Percentiles rank a stretch among this genome's conserved stretches.
Evolutionary conservation across 2,797 vertebrate species (phyloP).

Genomic region (Rhodeus uyekii): DNA sequence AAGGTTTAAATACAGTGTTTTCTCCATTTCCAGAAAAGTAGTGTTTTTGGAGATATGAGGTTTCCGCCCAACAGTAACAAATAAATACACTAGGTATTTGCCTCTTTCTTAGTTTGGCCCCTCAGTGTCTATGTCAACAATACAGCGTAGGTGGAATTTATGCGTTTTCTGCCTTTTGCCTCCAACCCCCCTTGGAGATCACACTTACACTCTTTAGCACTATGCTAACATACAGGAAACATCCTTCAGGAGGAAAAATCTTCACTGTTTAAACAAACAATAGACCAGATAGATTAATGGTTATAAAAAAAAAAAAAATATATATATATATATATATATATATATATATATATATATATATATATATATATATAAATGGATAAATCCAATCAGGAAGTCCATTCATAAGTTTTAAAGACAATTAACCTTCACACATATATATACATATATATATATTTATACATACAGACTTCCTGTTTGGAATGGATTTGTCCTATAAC

Average conservation of each 20-base stretch:
- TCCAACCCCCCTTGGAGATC: slow-evolving; percentile 10
- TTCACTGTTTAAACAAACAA: not conserved
- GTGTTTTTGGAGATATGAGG: no score
- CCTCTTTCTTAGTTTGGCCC: slow-evolving; percentile 47
- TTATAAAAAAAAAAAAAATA: no score
- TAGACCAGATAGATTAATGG: not conserved
- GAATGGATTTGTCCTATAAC: not conserved
- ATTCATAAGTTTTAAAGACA: no score
- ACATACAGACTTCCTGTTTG: not conserved
- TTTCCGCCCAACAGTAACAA: no score
- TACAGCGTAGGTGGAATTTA: slow-evolving; percentile 68
- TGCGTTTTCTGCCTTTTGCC: slow-evolving; percentile 44
- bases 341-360: no score
- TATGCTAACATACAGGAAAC: not conserved
- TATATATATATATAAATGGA: no score
- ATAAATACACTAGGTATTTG: no score
- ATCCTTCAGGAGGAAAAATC: slow-evolving; percentile 5
- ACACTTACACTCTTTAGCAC: not conserved
- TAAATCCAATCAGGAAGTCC: no score
- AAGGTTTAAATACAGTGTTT: not conserved
- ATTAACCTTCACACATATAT: no score
- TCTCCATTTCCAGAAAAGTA: no score
- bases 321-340: no score
- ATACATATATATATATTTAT: no score
- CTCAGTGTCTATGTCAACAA: slow-evolving; percentile 71